Conservation (phyloP, 2,888 invertebrate genomes). For the Bombylius discolor region DNA sequence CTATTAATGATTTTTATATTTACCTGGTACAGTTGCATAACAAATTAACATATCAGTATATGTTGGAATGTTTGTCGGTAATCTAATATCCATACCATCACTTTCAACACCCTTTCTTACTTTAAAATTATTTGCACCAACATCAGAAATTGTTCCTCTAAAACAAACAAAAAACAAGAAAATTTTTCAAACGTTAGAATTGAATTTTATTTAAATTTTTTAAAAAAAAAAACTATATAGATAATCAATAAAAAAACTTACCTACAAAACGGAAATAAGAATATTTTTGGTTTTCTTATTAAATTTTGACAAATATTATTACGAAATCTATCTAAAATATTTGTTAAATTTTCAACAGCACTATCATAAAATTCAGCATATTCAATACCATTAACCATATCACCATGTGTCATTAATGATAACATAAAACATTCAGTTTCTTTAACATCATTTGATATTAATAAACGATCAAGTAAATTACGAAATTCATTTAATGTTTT, state of each 20-base stretch:
- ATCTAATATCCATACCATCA: conserved; percentile 14
- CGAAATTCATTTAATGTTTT: conserved; percentile 33
- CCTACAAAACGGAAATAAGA: conserved; percentile 60
- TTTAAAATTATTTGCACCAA: conserved; percentile 22
- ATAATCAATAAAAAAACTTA: conserved; percentile 8
- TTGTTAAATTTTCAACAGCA: conserved; percentile 37
- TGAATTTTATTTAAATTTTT: conserved; percentile 11
- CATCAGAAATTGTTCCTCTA: conserved; percentile 26
- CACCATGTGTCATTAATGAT: conserved; percentile 55
- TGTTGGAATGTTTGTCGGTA: conserved; percentile 21
- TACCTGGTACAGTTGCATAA: conserved; percentile 48
- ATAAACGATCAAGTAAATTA: conserved; percentile 35
- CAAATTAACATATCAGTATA: conserved; percentile 51
- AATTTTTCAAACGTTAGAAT: no score
- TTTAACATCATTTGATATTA: conserved; percentile 33
- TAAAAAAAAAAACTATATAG: conserved; percentile 17
- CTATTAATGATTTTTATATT: not conserved
- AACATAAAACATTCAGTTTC: conserved; percentile 48
- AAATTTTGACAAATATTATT: conserved; percentile 42
- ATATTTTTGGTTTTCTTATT: conserved; percentile 52
- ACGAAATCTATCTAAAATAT: conserved; percentile 47
- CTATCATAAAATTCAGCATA: conserved; percentile 48
- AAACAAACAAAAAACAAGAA: no score
- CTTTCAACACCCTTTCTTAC: conserved; percentile 17
- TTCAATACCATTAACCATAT: conserved; percentile 38